Conservation (phyloP, 2,888 invertebrate species). For the Apocheima hispidaria region DNA sequence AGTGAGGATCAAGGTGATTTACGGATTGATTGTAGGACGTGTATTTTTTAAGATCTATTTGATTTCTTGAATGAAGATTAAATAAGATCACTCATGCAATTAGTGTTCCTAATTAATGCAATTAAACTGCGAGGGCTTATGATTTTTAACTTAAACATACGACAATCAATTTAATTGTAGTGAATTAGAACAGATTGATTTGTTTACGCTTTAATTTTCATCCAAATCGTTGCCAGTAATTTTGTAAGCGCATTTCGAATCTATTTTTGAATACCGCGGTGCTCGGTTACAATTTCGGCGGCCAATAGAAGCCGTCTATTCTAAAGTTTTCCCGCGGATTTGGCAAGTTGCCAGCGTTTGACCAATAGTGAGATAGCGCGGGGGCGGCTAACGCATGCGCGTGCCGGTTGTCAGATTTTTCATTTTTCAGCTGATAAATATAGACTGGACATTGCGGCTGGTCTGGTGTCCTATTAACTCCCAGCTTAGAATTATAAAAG, state of each 20-base stretch:
- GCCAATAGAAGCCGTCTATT: slow-evolving; percentile 71
- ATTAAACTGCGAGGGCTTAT: not conserved
- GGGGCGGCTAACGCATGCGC: slow-evolving; percentile 62
- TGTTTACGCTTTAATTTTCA: slow-evolving; percentile 16
- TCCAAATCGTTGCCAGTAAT: slow-evolving; percentile 36
- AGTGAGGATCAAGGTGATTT: slow-evolving; percentile 53
- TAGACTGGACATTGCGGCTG: slow-evolving; percentile 54
- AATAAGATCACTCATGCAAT: not conserved
- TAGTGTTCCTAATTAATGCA: slow-evolving; percentile 7
- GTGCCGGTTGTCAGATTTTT: slow-evolving; percentile 56
- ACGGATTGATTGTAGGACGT: slow-evolving; percentile 22
- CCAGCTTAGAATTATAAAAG: not conserved
- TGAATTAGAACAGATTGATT: not conserved
- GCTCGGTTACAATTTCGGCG: slow-evolving; percentile 77
- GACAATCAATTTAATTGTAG: not conserved
- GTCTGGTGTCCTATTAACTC: slow-evolving; percentile 44
- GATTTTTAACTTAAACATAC: not conserved
- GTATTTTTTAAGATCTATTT: slow-evolving; percentile 7
- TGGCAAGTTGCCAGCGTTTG: slow-evolving; percentile 75
- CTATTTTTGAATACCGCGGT: slow-evolving; percentile 86
- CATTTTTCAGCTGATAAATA: slow-evolving; percentile 60
- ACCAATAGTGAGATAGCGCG: slow-evolving; percentile 73
- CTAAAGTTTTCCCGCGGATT: slow-evolving; percentile 77
- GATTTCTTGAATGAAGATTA: slow-evolving; percentile 2
- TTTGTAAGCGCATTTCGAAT: slow-evolving; percentile 66